Evolutionary conservation across 2,797 vertebrate species (phyloP), one percentile per base, ranked within the genome.

Genomic region (Danio albolineatus): DNA sequence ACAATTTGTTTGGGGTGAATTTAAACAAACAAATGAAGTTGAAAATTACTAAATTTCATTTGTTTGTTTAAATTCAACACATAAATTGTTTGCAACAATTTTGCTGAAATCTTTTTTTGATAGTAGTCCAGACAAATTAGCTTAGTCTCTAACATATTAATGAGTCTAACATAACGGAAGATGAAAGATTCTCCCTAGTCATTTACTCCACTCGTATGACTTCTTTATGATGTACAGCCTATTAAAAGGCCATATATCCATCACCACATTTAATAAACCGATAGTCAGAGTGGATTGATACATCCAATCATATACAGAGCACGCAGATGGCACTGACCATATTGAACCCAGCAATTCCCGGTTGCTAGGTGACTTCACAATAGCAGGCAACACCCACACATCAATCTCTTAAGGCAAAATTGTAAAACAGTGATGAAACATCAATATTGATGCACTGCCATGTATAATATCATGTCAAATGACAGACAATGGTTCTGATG

Each of bases 51-150:
- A n/a, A n/a, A n/a, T n/a, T n/a, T n/a, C n/a, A n/a, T n/a, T n/a
- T n/a, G n/a, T n/a, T n/a, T n/a, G n/a, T n/a, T n/a, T n/a, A n/a
- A n/a, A n/a, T n/a, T n/a, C n/a, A n/a, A n/a, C n/a, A n/a, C n/a
- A n/a, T n/a, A n/a, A n/a, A n/a, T n/a, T n/a, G n/a, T n/a, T n/a
- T n/a, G n/a, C n/a, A n/a, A n/a, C n/a, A 39, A 4, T 17, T 39
- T 73, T n/a, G n/a, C n/a, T n/a, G n/a, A n/a, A n/a, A n/a, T n/a
- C n/a, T n/a, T n/a, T n/a, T n/a, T 64, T 54, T 78, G 82, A 4
- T 81, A 97, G 96, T 94, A 96, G 96, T 80, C 96, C 96, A 51
- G 96, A 53, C 97, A n/a, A 97, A 53, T 17, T 82, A 66, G 14
- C 73, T 53, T 73, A 19, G 44, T 76, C 76, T 43, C 46, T 38